Base-by-base conservation (phyloP, 92 coral and sea anemone species). In the Parazoanthus atlanticus region DNA sequence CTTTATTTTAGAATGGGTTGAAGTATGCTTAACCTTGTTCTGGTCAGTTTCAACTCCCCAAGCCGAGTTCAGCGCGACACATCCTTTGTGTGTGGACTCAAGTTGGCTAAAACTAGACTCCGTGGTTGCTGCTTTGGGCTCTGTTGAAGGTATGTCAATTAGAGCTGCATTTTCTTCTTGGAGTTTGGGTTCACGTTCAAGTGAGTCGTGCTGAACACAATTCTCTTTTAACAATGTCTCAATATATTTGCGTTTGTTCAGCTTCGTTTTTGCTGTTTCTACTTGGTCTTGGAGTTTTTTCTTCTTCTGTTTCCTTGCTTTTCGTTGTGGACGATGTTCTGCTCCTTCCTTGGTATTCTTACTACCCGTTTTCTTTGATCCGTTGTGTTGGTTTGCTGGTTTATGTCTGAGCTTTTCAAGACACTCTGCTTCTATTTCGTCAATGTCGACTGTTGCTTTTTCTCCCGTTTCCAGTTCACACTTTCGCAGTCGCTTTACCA, bases 391-490 rank as follows among this genome's bases (percentile, higher is more conserved):
- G 58, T 83, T 76, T 67, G 64, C 43, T 69, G 29, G 15, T 46
- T 71, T 84, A 11, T 28, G 30, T 33, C 41, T 70, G 30, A 84
- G 58, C 65, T 78, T 73, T 79, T 52, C 83, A 74, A 77, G 38
- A 56, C 81, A 86, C 40, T 86, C 89, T 11, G 72, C 41, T 49
- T 69, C 65, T 61, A 75, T 65, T 36, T 88, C 88, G 16, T 88
- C 86, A 61, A 92, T n/a, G 46, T 90, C 80, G 46, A 93, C 38
- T n/a, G 91, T 83, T 70, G 97, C 91, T 46, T 93, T 94, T 32
- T 76, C 92, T 41, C 94, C 93, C 26, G 95, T 93, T 74, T 89
- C 93, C 47, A 38, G 79, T 83, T 94, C 97, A 12, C 89, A 80
- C 79, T 90, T 93, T 88, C 92, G 69, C 26, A 94, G 82, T 46